A percentile compares a stretch with the other conserved stretches of the same genome.
Evolutionary conservation across 2,888 invertebrate species (phyloP).

Genomic region (Pollenia griseotomentosa): DNA sequence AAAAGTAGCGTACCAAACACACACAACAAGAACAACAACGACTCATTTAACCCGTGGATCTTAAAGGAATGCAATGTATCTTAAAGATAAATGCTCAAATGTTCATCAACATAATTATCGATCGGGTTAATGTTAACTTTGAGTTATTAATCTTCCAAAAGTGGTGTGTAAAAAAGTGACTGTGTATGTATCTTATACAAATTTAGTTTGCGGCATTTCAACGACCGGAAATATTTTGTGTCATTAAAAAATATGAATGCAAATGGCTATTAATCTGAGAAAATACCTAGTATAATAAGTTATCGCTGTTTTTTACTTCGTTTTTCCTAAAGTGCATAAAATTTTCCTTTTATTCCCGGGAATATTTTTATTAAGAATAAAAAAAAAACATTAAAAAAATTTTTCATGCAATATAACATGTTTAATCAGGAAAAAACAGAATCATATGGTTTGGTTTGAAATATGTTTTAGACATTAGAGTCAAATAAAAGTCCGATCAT

Average conservation of each 20-base stretch:
- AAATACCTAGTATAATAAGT: background rate
- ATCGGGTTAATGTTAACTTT: conserved; percentile 45
- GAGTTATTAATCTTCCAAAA: conserved; percentile 4
- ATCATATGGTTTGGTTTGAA: too few relatives aligned
- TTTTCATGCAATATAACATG: too few relatives aligned
- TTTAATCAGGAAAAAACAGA: too few relatives aligned
- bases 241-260: conserved; percentile 15
- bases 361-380: too few relatives aligned
- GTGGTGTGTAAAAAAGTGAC: background rate
- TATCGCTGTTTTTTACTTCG: background rate
- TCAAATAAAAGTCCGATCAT: too few relatives aligned
- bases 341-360: too few relatives aligned
- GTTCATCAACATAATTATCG: conserved; percentile 56
- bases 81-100: conserved; percentile 1
- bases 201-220: background rate
- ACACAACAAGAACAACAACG: background rate
- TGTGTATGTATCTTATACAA: background rate
- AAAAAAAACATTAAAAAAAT: too few relatives aligned
- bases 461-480: too few relatives aligned
- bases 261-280: background rate
- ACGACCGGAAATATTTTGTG: conserved; percentile 56
- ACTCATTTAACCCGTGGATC: conserved; percentile 37
- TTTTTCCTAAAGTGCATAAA: too few relatives aligned
- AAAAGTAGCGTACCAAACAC: conserved; percentile 5
- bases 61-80: conserved; percentile 55